Percentiles rank a stretch among this genome's conserved stretches.
Evolutionary conservation across 2,113 vertebrate genomes (phyloP).

Genomic region (Rhinogobius similis): DNA sequence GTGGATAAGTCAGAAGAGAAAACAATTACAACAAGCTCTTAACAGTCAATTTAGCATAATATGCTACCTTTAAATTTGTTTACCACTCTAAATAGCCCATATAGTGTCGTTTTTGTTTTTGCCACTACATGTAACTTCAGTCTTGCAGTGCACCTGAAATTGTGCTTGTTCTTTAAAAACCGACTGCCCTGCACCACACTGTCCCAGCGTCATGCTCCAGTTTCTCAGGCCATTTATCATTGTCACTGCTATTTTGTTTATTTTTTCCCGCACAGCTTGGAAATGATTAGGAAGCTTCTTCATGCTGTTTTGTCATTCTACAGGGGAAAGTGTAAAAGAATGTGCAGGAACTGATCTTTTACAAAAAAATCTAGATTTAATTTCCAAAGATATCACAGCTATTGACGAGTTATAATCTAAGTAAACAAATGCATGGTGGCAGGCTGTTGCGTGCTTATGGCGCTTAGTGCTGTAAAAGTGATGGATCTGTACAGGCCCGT

Average conservation of each 20-base stretch:
- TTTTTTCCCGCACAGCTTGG: constrained; percentile 8
- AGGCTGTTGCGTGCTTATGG: not conserved
- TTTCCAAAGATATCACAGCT: not conserved
- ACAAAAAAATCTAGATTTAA: too few relatives aligned
- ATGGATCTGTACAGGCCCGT: not conserved
- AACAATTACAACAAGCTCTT: too few relatives aligned
- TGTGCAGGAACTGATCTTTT: too few relatives aligned
- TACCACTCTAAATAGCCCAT: too few relatives aligned
- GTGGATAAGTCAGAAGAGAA: too few relatives aligned
- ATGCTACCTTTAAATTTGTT: too few relatives aligned
- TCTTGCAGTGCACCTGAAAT: constrained; percentile 3
- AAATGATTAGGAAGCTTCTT: constrained; percentile 35
- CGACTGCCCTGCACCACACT: not conserved
- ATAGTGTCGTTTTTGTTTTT: too few relatives aligned
- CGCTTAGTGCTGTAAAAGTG: not conserved
- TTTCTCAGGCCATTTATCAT: constrained; percentile 72
- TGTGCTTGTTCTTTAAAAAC: constrained; percentile 19
- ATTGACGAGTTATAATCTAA: not conserved
- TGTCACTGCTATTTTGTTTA: constrained; percentile 53
- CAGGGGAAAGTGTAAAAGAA: too few relatives aligned
- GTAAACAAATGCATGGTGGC: constrained; percentile 11
- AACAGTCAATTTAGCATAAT: too few relatives aligned
- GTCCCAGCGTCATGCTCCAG: constrained; percentile 61
- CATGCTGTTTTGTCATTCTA: constrained; percentile 34
- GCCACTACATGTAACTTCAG: too few relatives aligned